Evolutionary conservation across 2,113 vertebrate species (phyloP).

Genomic region (Dicerorhinus sumatrensis): DNA sequence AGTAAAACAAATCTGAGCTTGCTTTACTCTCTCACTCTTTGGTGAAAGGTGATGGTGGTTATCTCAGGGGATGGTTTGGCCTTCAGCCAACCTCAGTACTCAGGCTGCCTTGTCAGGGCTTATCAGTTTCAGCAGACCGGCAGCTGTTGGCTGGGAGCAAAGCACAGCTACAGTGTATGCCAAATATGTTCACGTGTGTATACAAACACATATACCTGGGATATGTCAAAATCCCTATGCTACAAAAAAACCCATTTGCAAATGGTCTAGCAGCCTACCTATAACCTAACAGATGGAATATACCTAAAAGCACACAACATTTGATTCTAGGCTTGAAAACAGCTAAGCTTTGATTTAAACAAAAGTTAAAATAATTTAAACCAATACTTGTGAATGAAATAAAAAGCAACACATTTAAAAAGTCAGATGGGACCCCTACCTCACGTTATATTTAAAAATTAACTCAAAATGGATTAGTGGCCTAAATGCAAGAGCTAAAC

Average conservation of each 20-base stretch:
- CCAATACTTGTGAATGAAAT: slow-evolving; percentile 14
- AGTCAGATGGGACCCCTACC: not conserved
- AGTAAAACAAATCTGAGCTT: slow-evolving; percentile 63
- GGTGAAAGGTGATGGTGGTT: slow-evolving; percentile 63
- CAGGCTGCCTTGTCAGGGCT: slow-evolving; percentile 20
- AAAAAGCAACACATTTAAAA: slow-evolving; percentile 8
- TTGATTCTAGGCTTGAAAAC: slow-evolving; percentile 40
- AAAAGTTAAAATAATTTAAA: slow-evolving; percentile 12
- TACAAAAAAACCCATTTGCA: slow-evolving; percentile 14
- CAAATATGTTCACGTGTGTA: not conserved
- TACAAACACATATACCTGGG: not conserved
- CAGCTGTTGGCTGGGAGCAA: slow-evolving; percentile 61
- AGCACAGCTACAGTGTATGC: slow-evolving; percentile 49
- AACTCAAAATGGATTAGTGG: slow-evolving; percentile 52
- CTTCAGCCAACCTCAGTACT: slow-evolving; percentile 59
- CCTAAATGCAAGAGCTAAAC: slow-evolving; percentile 58
- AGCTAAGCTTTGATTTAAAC: not conserved
- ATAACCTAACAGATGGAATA: not conserved
- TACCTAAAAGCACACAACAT: not conserved
- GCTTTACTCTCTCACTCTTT: slow-evolving; percentile 27
- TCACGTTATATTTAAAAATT: slow-evolving; percentile 19
- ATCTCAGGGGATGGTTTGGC: slow-evolving; percentile 57
- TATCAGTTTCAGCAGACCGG: slow-evolving; percentile 64
- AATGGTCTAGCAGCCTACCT: not conserved
- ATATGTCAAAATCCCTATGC: not conserved